A percentile compares a stretch with the other conserved stretches of the same genome.
Evolutionary conservation across 2,797 vertebrate genomes (phyloP).

Genomic region (Sorex maritimensis): DNA sequence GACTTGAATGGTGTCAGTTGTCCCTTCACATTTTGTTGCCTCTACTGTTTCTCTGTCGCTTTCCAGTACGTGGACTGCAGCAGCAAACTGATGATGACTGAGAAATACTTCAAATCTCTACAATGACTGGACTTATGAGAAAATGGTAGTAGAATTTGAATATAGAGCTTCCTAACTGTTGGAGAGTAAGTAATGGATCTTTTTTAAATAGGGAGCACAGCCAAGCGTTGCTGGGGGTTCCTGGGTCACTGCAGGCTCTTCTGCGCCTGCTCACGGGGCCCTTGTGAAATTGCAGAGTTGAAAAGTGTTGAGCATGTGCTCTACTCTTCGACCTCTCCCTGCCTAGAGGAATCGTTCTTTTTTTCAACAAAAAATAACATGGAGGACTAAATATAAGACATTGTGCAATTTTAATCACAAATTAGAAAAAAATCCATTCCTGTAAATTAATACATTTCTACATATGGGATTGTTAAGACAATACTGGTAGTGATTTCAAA

Average conservation of each 20-base stretch:
- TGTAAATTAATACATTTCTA: constrained; percentile 5
- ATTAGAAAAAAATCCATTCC: neutral
- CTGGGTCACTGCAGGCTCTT: no score
- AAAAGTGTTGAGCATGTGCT: no score
- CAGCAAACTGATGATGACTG: neutral
- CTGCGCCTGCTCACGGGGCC: no score
- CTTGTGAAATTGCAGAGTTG: no score
- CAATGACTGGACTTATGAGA: neutral
- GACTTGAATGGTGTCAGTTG: neutral
- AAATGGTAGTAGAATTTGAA: neutral
- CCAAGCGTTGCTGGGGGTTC: no score
- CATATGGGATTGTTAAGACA: neutral
- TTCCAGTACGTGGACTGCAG: neutral
- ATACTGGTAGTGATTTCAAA: constrained; percentile 16
- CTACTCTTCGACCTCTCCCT: no score
- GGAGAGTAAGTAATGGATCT: neutral
- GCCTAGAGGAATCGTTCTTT: neutral
- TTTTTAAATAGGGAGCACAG: no score
- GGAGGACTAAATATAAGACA: neutral
- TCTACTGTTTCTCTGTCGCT: neutral
- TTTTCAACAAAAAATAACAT: neutral
- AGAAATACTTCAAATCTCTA: neutral
- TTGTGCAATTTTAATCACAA: neutral
- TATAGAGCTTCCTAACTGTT: neutral
- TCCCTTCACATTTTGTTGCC: neutral